Conservation (phyloP, 92 coral and sea anemone species). For the Actinernus sp. region DNA sequence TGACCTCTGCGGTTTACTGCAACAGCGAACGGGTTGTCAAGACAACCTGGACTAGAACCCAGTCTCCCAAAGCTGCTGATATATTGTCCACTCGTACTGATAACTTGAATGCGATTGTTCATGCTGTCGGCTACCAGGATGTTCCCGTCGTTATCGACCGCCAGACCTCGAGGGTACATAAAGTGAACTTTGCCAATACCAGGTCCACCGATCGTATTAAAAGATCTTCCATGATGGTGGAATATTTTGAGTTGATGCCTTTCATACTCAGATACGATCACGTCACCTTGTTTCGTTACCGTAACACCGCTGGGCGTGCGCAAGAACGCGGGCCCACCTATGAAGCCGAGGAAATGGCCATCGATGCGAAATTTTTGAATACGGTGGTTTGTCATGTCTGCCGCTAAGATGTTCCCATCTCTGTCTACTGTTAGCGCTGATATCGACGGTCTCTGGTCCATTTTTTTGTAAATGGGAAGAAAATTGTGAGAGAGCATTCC, state of each 20-base stretch:
- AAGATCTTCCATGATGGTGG: slow-evolving; percentile 66
- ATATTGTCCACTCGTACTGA: slow-evolving; percentile 66
- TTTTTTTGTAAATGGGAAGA: slow-evolving; percentile 83
- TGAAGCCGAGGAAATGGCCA: slow-evolving; percentile 84
- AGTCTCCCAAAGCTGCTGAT: slow-evolving; percentile 86
- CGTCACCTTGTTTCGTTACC: slow-evolving; percentile 78
- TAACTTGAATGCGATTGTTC: slow-evolving; percentile 93
- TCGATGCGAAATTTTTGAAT: slow-evolving; percentile 92
- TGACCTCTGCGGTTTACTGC: slow-evolving; percentile 86
- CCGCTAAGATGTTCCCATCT: slow-evolving; percentile 78
- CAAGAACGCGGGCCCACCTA: slow-evolving; percentile 87
- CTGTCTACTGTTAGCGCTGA: slow-evolving; percentile 79
- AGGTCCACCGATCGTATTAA: slow-evolving; percentile 65
- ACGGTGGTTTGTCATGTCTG: slow-evolving; percentile 81
- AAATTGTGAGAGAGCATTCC: slow-evolving; percentile 80
- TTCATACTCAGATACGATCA: slow-evolving; percentile 80
- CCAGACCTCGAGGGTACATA: slow-evolving; percentile 82
- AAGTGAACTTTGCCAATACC: slow-evolving; percentile 87
- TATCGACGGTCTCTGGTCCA: slow-evolving; percentile 81
- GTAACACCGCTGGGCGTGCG: slow-evolving; percentile 90
- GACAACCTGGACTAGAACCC: slow-evolving; percentile 87
- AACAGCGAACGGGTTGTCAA: slow-evolving; percentile 92
- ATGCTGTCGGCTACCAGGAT: slow-evolving; percentile 84
- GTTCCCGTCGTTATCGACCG: slow-evolving; percentile 72
- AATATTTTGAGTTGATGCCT: slow-evolving; percentile 82